A percentile compares a stretch with the other conserved stretches of the same genome.
These are phyloP conservation scores for Chionis minor DNA, from an alignment of 2,113 vertebrate species.

Conservation along the genomic window DNA sequence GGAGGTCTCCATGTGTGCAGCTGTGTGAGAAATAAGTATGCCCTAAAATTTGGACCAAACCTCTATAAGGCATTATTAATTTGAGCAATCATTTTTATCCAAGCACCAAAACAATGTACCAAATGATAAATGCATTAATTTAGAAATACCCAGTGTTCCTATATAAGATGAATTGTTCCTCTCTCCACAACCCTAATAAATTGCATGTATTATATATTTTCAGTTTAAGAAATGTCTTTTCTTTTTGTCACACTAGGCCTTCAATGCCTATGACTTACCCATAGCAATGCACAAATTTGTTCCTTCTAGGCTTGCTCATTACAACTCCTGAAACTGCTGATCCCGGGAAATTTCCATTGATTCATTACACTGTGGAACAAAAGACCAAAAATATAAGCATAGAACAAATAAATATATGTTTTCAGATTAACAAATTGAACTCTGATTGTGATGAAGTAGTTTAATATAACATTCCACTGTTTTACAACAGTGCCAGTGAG, in stretches of 20 bases:
- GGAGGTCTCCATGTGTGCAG: background rate
- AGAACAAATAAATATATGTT: background rate
- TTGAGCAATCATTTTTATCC: background rate
- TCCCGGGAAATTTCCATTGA: background rate
- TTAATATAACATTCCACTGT: background rate
- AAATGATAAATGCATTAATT: conserved; percentile 35
- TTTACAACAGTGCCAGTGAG: background rate
- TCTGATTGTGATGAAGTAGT: background rate
- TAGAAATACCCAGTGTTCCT: background rate
- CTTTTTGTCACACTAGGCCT: background rate
- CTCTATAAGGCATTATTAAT: background rate
- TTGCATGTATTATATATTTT: background rate
- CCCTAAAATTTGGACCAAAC: background rate
- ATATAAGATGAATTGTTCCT: background rate
- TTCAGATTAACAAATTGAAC: background rate
- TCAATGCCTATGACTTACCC: background rate
- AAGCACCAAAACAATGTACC: background rate
- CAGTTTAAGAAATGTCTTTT: background rate
- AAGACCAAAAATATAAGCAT: background rate
- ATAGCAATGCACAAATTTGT: background rate
- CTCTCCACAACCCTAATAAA: background rate
- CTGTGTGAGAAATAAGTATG: background rate
- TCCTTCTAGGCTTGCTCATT: background rate
- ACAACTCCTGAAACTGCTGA: background rate
- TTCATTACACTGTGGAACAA: background rate